phyloP scores from a whole-genome alignment of 2,113 vertebrate species.

The Eolophus roseicapilla region DNA sequence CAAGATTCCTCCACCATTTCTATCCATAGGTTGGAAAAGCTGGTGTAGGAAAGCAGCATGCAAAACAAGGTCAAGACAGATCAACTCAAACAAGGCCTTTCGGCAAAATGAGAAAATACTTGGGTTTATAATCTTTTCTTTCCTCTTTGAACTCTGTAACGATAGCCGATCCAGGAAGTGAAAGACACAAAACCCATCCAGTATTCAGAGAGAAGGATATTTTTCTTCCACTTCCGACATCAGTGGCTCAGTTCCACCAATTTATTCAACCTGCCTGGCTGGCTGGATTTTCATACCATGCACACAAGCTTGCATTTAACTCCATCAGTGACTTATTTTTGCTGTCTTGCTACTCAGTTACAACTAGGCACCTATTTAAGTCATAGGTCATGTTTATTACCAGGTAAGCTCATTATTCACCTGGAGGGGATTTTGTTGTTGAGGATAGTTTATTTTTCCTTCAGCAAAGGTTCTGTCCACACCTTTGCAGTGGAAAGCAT shows the following conservation, averaged over 20 bases:
- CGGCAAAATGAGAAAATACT: neutral
- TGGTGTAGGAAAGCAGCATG: neutral
- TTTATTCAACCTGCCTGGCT: neutral
- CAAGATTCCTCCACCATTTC: neutral
- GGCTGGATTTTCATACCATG: neutral
- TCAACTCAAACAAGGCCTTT: neutral
- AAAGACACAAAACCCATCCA: neutral
- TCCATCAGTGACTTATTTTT: slow-evolving; percentile 17
- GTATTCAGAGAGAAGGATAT: neutral
- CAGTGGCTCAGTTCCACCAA: neutral
- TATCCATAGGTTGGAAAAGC: neutral
- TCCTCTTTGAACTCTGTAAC: neutral
- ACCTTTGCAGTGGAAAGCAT: neutral
- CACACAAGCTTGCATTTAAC: neutral
- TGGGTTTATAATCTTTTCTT: neutral
- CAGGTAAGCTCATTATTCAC: slow-evolving; percentile 16
- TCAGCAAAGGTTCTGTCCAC: neutral
- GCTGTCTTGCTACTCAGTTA: neutral
- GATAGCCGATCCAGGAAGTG: neutral
- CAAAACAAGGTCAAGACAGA: neutral
- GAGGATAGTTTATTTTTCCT: neutral
- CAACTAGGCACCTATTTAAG: neutral
- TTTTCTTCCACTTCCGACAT: neutral
- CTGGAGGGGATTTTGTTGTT: neutral
- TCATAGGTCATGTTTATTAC: neutral